Evolutionary conservation across 2,888 invertebrate species (phyloP), one percentile per base, ranked within the genome.

Genomic region (Eupithecia abbreviata): DNA sequence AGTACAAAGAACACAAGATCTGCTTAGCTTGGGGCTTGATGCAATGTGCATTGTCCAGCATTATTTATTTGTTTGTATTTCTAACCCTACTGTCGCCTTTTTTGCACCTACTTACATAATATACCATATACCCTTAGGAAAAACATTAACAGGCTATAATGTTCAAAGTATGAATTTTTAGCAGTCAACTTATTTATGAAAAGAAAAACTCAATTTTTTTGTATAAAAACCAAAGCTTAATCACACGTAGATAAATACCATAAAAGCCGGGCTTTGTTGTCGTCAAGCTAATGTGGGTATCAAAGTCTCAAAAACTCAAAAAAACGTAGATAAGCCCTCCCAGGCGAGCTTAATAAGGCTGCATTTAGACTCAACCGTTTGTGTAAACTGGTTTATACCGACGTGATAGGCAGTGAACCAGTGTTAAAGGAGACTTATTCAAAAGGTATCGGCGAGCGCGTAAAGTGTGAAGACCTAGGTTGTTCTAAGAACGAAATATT

Each of bases 261-360:
- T 49, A 75, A 78, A 69, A 47, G 47, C 43, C 42, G n/a, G 42
- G 49, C 18, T 77, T 42, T 41, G 69, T 47, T 58, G 71, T 41
- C 70, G 43, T 43, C 12, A 55, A 71, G 43, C 58, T 30, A 58
- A 18, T 10, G 18, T 58, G 3, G 30, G 62, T 62, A 30, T 62
- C 58, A 69, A 47, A 66, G 66, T 73, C 70, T 73, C 18, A 78
- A 75, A 78, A 75, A 51, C 73, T 62, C 18, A 69, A 74, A 74
- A 30, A 69, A 74, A 58, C 9, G 9, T 18, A 58, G 18, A 18
- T 18, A 74, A 65, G 41, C 51, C 10, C 30, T n/a, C 74, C 62
- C 43, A 45, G 13, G 71, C n/a, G 42, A 66, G 66, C 66, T 42
- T 5, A 42, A 42, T 41, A 42, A 42, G 13, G 18, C 58, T 58